Evolutionary conservation across 1,140 invertebrate species (phyloP).

Genomic region (Formica selysi): DNA sequence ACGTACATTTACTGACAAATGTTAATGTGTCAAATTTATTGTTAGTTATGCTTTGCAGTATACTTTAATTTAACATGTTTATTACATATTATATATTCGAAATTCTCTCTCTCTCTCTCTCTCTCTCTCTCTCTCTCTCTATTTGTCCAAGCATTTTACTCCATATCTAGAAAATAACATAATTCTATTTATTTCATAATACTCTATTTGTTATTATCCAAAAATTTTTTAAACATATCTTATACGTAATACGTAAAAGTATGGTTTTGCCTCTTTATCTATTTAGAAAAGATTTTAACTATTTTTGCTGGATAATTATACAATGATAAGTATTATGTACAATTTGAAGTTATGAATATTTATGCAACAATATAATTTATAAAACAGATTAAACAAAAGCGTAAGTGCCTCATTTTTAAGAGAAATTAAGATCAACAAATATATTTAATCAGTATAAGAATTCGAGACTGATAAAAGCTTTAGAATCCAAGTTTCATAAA

Average conservation of each 20-base stretch:
- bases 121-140: no score
- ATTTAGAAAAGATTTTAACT: not conserved
- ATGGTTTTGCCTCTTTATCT: not conserved
- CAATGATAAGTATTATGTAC: not conserved
- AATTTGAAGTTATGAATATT: slow-evolving; percentile 13
- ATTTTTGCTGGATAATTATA: not conserved
- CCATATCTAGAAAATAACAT: not conserved
- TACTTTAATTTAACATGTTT: not conserved
- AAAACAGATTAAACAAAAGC: slow-evolving; percentile 28
- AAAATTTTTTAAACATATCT: not conserved
- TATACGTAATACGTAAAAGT: not conserved
- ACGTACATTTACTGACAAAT: slow-evolving; percentile 10
- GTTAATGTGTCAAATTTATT: slow-evolving; percentile 32
- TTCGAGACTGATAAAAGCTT: not conserved
- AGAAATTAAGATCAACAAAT: slow-evolving; percentile 41
- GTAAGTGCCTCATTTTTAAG: not conserved
- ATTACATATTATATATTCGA: not conserved
- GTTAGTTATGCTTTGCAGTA: not conserved
- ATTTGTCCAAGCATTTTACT: not conserved
- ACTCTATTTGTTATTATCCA: not conserved
- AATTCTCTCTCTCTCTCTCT: not conserved
- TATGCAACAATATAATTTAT: not conserved
- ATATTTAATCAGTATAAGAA: slow-evolving; percentile 10
- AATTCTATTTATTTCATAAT: not conserved
- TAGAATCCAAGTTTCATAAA: slow-evolving; percentile 27